phyloP scores from a whole-genome alignment of 2,888 invertebrate genomes.

The Mystacides longicornis region DNA sequence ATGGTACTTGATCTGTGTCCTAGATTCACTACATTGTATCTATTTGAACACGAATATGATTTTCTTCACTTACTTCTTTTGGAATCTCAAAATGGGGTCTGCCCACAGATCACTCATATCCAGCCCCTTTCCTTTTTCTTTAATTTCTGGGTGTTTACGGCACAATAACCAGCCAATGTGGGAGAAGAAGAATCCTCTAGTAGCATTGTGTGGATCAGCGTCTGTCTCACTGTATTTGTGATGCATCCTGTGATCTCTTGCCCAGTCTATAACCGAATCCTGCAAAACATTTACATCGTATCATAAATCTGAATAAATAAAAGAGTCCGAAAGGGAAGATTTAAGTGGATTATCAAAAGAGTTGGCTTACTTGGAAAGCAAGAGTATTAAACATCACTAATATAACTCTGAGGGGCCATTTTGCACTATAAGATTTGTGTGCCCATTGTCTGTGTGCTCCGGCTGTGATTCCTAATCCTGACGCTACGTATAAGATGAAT shows the following conservation, averaged over 20 bases:
- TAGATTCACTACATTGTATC: too few relatives aligned
- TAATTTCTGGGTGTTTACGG: conserved; percentile 86
- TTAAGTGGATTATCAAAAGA: neutral
- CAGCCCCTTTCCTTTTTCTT: conserved; percentile 74
- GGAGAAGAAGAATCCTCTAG: conserved; percentile 90
- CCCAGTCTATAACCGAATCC: conserved; percentile 73
- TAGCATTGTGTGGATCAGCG: conserved; percentile 90
- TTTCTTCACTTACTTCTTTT: conserved; percentile 68
- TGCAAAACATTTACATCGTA: too few relatives aligned
- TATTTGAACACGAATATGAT: neutral
- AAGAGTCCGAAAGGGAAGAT: too few relatives aligned
- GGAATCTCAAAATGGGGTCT: conserved; percentile 80
- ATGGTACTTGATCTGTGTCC: too few relatives aligned
- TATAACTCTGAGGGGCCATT: conserved; percentile 75
- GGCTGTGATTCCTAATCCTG: conserved; percentile 90
- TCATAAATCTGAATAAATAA: too few relatives aligned
- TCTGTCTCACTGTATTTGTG: conserved; percentile 92
- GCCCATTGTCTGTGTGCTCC: conserved; percentile 96
- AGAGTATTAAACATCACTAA: conserved; percentile 78
- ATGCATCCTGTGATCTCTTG: conserved; percentile 76
- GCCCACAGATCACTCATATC: conserved; percentile 75
- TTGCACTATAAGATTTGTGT: conserved; percentile 93
- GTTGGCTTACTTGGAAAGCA: conserved; percentile 72
- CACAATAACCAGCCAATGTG: conserved; percentile 93
- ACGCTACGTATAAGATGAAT: conserved; percentile 61